A percentile compares a stretch with the other conserved stretches of the same genome.
These are phyloP conservation scores for Vicugna pacos DNA, from an alignment of 2,113 vertebrate species.

Conservation along the genomic window DNA sequence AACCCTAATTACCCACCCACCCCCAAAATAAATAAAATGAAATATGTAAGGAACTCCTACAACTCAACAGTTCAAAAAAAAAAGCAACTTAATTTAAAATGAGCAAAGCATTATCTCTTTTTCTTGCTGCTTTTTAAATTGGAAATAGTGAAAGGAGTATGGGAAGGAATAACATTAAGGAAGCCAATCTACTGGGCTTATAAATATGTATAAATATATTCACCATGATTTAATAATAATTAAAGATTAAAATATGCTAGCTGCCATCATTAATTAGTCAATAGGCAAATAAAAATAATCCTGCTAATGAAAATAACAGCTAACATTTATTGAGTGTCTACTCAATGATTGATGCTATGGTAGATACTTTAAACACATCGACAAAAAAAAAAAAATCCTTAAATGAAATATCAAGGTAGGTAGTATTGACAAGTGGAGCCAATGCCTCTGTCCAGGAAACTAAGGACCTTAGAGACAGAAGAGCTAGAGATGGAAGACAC, in stretches of 20 bases:
- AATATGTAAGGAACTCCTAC: not conserved
- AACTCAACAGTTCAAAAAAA: not conserved
- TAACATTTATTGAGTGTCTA: constrained; percentile 61
- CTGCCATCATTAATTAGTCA: constrained; percentile 72
- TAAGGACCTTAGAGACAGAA: not conserved
- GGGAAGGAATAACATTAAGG: constrained; percentile 57
- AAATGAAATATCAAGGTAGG: constrained; percentile 22
- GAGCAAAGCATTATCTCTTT: not conserved
- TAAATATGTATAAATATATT: constrained; percentile 74
- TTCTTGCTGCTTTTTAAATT: constrained; percentile 55
- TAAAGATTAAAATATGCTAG: constrained; percentile 73
- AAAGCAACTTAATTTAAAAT: not conserved
- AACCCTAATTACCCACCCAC: too few relatives aligned
- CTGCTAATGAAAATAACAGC: constrained; percentile 68
- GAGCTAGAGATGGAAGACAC: not conserved
- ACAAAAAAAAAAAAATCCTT: not conserved
- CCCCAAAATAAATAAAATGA: not conserved
- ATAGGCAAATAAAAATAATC: constrained; percentile 73
- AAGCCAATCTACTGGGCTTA: constrained; percentile 39
- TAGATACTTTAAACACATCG: not conserved
- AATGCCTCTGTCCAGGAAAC: not conserved
- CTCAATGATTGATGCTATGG: not conserved
- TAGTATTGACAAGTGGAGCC: not conserved
- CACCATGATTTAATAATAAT: constrained; percentile 73
- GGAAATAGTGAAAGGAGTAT: constrained; percentile 30